These are phyloP conservation scores for Allophyes oxyacanthae DNA, from an alignment of 2,888 invertebrate species.

Conservation along the genomic window DNA sequence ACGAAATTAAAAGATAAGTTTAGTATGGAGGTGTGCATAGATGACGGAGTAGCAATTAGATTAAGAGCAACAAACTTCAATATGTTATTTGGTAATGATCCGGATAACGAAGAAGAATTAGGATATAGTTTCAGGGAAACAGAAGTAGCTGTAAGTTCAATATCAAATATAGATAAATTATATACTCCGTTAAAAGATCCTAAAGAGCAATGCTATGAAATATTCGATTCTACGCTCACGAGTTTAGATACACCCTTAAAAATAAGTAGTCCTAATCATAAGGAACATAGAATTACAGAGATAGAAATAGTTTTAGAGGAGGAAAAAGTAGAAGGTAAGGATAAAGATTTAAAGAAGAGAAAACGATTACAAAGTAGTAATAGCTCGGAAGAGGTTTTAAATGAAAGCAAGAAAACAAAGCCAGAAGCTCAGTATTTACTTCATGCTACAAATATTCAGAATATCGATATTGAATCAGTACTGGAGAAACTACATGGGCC, in stretches of 20 bases:
- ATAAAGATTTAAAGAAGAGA: slow-evolving; percentile 71
- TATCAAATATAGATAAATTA: slow-evolving; percentile 73
- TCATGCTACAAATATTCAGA: slow-evolving; percentile 78
- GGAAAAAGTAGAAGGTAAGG: slow-evolving; percentile 65
- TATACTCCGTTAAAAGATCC: slow-evolving; percentile 81
- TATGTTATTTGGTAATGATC: slow-evolving; percentile 67
- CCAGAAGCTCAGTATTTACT: slow-evolving; percentile 75
- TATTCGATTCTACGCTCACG: slow-evolving; percentile 84
- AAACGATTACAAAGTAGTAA: slow-evolving; percentile 72
- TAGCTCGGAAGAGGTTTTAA: slow-evolving; percentile 68
- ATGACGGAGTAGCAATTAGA: slow-evolving; percentile 76
- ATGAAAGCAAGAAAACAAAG: slow-evolving; percentile 74
- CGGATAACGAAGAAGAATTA: slow-evolving; percentile 55
- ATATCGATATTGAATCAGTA: slow-evolving; percentile 85
- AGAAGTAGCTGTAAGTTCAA: slow-evolving; percentile 77
- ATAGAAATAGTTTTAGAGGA: slow-evolving; percentile 77
- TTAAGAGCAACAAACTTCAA: slow-evolving; percentile 74
- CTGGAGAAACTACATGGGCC: slow-evolving; percentile 84
- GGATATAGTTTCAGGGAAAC: slow-evolving; percentile 73
- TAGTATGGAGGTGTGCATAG: slow-evolving; percentile 82
- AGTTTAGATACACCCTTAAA: slow-evolving; percentile 85
- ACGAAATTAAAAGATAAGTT: slow-evolving; percentile 79
- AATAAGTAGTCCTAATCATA: slow-evolving; percentile 62
- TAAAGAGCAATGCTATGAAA: slow-evolving; percentile 75
- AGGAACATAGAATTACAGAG: slow-evolving; percentile 62